Evolutionary conservation across 2,797 vertebrate species (phyloP).

Genomic region (Acrossocheilus wenchowensis): DNA sequence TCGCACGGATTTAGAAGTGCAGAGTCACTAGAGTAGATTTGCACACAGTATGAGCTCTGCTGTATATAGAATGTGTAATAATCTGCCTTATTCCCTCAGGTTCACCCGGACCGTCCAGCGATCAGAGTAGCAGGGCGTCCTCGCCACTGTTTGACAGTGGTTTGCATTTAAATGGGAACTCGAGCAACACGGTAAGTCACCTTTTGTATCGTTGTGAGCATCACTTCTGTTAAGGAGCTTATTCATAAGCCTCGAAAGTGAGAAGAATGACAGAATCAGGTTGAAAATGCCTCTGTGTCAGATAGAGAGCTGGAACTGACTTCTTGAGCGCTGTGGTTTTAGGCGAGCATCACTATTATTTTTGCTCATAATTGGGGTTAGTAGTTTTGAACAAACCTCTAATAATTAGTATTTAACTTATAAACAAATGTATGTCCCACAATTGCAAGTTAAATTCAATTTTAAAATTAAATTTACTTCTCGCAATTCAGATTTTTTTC

Average conservation of each 20-base stretch:
- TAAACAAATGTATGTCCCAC: no score
- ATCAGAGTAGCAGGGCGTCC: constrained; percentile 85
- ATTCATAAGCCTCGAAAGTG: constrained; percentile 30
- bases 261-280: constrained; percentile 43
- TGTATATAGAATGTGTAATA: constrained; percentile 21
- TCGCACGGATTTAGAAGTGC: not conserved
- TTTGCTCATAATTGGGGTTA: not conserved
- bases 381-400: not conserved
- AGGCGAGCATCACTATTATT: not conserved
- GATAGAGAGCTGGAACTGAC: constrained; percentile 1
- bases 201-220: not conserved
- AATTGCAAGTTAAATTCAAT: no score
- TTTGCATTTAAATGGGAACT: constrained; percentile 90
- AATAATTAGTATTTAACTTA: no score
- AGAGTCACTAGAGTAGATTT: not conserved
- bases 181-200: constrained; percentile 83
- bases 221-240: constrained; percentile 25
- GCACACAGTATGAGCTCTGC: not conserved
- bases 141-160: constrained; percentile 93
- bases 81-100: constrained; percentile 70
- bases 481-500: not conserved
- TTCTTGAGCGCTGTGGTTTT: not conserved
- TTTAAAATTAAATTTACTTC: no score
- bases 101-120: constrained; percentile 85
- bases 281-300: constrained; percentile 41